These are phyloP conservation scores for Abrostola triplasia DNA, from an alignment of 2,888 invertebrate genomes.

Conservation along the genomic window DNA sequence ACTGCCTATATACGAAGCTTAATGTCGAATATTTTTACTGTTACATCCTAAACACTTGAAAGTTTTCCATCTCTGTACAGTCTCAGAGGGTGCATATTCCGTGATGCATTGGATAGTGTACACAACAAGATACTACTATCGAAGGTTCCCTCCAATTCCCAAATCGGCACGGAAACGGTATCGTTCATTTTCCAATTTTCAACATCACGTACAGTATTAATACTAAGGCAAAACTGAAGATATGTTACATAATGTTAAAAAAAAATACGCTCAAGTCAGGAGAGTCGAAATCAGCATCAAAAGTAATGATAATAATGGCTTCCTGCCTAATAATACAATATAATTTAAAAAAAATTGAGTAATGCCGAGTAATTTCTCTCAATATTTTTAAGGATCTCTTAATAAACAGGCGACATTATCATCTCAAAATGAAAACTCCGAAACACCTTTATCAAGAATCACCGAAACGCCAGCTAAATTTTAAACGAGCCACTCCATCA, in stretches of 20 bases:
- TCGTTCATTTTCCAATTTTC: conserved; percentile 1
- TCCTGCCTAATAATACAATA: too few relatives aligned
- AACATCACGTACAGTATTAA: neutral
- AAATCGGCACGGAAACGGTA: neutral
- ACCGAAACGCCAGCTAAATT: conserved; percentile 47
- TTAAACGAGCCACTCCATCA: conserved; percentile 57
- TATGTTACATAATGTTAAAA: neutral
- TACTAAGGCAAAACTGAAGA: neutral
- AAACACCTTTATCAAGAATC: conserved; percentile 56
- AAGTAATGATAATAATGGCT: too few relatives aligned
- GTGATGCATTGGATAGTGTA: conserved; percentile 2
- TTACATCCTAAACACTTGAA: neutral
- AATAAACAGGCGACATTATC: conserved; percentile 35
- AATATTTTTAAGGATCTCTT: conserved; percentile 10
- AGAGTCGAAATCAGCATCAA: neutral
- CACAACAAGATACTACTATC: neutral
- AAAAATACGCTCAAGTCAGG: neutral
- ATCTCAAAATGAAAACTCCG: conserved; percentile 32
- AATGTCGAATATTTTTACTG: neutral
- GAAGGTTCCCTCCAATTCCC: conserved; percentile 1
- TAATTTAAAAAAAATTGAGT: too few relatives aligned
- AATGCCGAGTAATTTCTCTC: too few relatives aligned
- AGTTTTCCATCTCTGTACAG: neutral
- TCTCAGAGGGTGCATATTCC: neutral
- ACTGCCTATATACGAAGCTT: too few relatives aligned